These are phyloP conservation scores for Ethmia dodecea DNA, from an alignment of 2,888 invertebrate genomes.

Conservation along the genomic window DNA sequence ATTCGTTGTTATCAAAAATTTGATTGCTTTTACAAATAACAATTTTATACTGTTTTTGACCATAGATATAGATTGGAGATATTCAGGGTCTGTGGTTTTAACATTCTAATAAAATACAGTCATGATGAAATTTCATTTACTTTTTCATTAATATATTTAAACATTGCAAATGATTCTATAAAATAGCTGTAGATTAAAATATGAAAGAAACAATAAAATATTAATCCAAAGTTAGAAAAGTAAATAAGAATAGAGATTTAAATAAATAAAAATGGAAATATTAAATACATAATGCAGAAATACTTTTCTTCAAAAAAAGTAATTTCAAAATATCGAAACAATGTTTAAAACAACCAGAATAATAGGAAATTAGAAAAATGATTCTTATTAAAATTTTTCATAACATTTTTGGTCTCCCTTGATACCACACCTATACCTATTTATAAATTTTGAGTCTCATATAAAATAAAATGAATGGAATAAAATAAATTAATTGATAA, in stretches of 20 bases:
- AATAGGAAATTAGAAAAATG: slow-evolving; percentile 6
- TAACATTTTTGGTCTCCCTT: neutral
- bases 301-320: slow-evolving; percentile 55
- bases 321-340: slow-evolving; percentile 25
- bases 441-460: neutral
- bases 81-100: neutral
- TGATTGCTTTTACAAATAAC: no score
- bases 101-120: neutral
- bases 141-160: neutral
- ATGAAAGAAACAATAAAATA: neutral
- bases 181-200: neutral
- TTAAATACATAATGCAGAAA: slow-evolving; percentile 34
- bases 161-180: neutral
- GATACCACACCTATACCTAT: neutral
- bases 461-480: slow-evolving; percentile 13
- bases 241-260: slow-evolving; percentile 22
- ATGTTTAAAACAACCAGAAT: slow-evolving; percentile 3
- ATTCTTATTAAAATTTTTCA: no score
- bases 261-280: slow-evolving; percentile 23
- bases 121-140: slow-evolving; percentile 5
- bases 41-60: no score
- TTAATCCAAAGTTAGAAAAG: slow-evolving; percentile 14
- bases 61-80: no score
- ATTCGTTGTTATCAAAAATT: no score
- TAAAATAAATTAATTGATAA: slow-evolving; percentile 15